phyloP scores from a whole-genome alignment of 2,113 vertebrate genomes.

The Epinephelus fuscoguttatus region DNA sequence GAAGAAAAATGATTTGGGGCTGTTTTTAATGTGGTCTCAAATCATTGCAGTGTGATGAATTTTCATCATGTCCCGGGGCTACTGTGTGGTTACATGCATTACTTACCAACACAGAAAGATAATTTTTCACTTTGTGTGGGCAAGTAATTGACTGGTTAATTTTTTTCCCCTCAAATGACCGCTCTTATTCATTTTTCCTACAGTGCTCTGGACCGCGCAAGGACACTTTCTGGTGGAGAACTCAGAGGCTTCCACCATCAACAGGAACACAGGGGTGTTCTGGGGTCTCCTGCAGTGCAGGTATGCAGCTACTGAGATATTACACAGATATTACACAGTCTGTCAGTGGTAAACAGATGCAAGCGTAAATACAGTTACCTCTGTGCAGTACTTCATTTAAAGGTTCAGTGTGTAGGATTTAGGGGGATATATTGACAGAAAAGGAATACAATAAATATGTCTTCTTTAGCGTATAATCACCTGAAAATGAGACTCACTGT shows the following conservation, averaged over 20 bases:
- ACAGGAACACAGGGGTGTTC: slow-evolving; percentile 96
- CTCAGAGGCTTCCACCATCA: slow-evolving; percentile 95
- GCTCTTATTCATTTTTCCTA: neutral
- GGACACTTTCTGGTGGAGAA: slow-evolving; percentile 95
- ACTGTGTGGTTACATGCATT: slow-evolving; percentile 46
- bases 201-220: slow-evolving; percentile 98
- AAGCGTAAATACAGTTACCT: neutral
- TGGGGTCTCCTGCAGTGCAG: slow-evolving; percentile 98
- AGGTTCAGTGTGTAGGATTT: no score
- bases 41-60: slow-evolving; percentile 45
- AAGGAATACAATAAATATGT: no score
- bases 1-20: slow-evolving; percentile 31
- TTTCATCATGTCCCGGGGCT: slow-evolving; percentile 41
- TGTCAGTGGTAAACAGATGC: neutral
- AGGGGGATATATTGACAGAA: no score
- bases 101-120: slow-evolving; percentile 32
- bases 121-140: slow-evolving; percentile 30
- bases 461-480: no score
- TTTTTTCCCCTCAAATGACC: slow-evolving; percentile 19
- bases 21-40: slow-evolving; percentile 35
- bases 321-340: neutral
- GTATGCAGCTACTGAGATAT: slow-evolving; percentile 72
- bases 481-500: no score
- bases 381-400: neutral
- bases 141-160: slow-evolving; percentile 41